Conservation (phyloP, 2,113 vertebrate species). For the Atherinomorus stipes region DNA sequence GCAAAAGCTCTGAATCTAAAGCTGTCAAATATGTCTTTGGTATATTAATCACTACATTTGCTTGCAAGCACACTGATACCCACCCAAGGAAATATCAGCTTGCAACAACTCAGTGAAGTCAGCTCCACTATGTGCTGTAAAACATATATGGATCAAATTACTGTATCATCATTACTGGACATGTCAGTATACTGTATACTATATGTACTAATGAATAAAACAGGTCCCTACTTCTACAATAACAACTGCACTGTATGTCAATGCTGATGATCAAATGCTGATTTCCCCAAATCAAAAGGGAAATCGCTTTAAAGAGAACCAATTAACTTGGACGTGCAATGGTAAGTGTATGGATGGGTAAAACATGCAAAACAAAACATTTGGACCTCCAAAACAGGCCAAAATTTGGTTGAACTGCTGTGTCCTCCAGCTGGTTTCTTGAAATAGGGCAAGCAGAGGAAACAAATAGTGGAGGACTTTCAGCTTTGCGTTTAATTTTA, state of each 20-base stretch:
- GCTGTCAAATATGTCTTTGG: conserved; percentile 64
- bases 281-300: no score
- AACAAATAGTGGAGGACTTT: no score
- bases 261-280: neutral
- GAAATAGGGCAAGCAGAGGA: no score
- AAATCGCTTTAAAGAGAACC: neutral
- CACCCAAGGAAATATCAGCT: conserved; percentile 20
- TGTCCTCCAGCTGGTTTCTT: no score
- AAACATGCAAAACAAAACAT: no score
- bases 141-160: conserved; percentile 40
- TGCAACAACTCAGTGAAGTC: conserved; percentile 44
- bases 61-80: conserved; percentile 32
- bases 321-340: neutral
- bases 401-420: no score
- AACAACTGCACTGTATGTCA: neutral
- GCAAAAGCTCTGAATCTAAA: conserved; percentile 66
- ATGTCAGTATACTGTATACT: neutral
- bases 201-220: conserved; percentile 29
- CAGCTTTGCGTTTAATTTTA: no score
- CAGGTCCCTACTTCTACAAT: conserved; percentile 14
- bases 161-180: conserved; percentile 15
- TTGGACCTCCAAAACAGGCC: no score
- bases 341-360: neutral
- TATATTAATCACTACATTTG: conserved; percentile 58
- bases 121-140: conserved; percentile 53